Conservation (phyloP, 2,888 invertebrate species). For the Lottia scabra region DNA sequence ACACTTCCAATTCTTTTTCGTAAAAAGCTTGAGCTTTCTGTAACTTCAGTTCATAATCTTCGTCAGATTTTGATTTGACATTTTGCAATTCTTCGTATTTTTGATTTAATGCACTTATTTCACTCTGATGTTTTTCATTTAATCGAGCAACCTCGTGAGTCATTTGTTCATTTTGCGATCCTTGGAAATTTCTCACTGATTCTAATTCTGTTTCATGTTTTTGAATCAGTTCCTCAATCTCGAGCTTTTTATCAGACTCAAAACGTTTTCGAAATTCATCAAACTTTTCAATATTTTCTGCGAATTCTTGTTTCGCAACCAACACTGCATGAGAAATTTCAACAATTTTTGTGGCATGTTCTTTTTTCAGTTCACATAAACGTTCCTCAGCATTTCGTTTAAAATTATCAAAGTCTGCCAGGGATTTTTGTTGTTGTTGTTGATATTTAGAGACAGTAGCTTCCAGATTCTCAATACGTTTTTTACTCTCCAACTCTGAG, state of each 20-base stretch:
- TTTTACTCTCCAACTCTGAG: constrained; percentile 46
- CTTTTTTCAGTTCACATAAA: constrained; percentile 52
- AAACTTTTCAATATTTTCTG: constrained; percentile 57
- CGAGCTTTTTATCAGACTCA: constrained; percentile 53
- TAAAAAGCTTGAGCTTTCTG: constrained; percentile 64
- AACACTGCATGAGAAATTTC: constrained; percentile 62
- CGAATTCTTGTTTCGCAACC: constrained; percentile 60
- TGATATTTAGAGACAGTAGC: constrained; percentile 51
- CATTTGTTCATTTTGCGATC: constrained; percentile 52
- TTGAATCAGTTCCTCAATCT: constrained; percentile 49
- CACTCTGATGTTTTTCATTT: constrained; percentile 51
- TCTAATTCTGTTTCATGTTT: constrained; percentile 58
- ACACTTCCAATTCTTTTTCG: constrained; percentile 65
- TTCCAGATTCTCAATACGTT: constrained; percentile 54
- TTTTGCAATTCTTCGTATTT: constrained; percentile 43
- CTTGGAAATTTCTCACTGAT: constrained; percentile 44
- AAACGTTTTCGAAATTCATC: constrained; percentile 49
- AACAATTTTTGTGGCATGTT: constrained; percentile 57
- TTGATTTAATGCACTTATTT: constrained; percentile 50
- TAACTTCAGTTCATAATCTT: constrained; percentile 64
- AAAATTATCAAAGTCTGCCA: constrained; percentile 54
- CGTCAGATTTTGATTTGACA: constrained; percentile 50
- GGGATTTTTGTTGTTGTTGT: constrained; percentile 44
- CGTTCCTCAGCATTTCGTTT: constrained; percentile 52
- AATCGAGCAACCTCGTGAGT: constrained; percentile 50